Evolutionary conservation across 2,797 vertebrate species (phyloP).

Genomic region (Gymnothorax javanicus): DNA sequence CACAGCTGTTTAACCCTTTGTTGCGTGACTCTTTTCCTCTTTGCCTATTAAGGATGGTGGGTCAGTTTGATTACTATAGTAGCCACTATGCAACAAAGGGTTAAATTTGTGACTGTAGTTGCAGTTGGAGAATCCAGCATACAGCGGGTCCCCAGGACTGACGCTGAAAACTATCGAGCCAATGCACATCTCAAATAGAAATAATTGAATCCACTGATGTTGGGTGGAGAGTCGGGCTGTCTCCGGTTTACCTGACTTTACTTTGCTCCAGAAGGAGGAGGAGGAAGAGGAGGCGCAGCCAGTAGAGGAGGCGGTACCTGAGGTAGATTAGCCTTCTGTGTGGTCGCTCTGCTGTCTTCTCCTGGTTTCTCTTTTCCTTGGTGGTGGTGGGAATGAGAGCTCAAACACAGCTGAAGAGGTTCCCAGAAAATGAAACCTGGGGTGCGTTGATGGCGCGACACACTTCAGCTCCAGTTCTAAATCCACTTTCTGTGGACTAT

Average conservation of each 20-base stretch:
- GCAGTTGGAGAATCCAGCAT: too few relatives aligned
- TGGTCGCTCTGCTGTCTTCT: slow-evolving; percentile 12
- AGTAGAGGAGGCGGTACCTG: slow-evolving; percentile 64
- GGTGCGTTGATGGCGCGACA: neutral
- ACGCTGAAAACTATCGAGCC: too few relatives aligned
- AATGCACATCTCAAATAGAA: neutral
- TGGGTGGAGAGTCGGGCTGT: neutral
- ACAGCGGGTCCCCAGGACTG: too few relatives aligned
- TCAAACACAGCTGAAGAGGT: slow-evolving; percentile 10
- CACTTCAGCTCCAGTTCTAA: neutral
- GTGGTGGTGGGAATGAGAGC: slow-evolving; percentile 10
- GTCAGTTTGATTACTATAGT: too few relatives aligned
- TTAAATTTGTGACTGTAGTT: too few relatives aligned
- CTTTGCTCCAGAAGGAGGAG: slow-evolving; percentile 59
- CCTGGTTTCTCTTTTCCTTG: slow-evolving; percentile 1
- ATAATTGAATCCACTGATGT: neutral
- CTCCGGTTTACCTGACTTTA: slow-evolving; percentile 38
- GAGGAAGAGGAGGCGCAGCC: slow-evolving; percentile 50
- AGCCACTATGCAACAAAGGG: too few relatives aligned
- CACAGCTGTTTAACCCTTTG: too few relatives aligned
- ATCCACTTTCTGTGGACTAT: neutral
- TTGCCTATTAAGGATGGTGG: too few relatives aligned
- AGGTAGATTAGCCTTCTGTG: slow-evolving; percentile 34
- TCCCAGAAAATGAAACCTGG: neutral
- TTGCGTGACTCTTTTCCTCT: too few relatives aligned